phyloP scores from a whole-genome alignment of 2,888 invertebrate species.

The Corbicula japonica region DNA sequence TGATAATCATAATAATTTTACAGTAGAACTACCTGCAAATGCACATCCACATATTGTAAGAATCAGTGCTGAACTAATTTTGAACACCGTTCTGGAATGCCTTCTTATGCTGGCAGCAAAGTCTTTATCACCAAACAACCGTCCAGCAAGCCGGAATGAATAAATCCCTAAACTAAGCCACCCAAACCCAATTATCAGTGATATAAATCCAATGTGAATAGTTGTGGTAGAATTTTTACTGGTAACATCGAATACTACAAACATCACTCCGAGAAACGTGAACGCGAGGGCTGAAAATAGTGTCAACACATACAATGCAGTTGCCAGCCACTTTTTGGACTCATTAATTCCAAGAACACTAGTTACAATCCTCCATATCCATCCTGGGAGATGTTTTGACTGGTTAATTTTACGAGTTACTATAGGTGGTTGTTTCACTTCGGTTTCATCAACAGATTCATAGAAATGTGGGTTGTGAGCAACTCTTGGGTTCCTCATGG shows the following conservation, averaged over 20 bases:
- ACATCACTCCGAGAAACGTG: slow-evolving; percentile 81
- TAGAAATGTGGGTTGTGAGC: slow-evolving; percentile 48
- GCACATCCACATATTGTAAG: slow-evolving; percentile 78
- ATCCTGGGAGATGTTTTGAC: slow-evolving; percentile 83
- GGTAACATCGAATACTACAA: slow-evolving; percentile 83
- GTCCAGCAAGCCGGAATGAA: slow-evolving; percentile 85
- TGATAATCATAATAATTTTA: too few species aligned
- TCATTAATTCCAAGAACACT: slow-evolving; percentile 81
- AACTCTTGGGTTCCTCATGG: slow-evolving; percentile 23
- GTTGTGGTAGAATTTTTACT: slow-evolving; percentile 83
- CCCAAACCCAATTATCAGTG: slow-evolving; percentile 83
- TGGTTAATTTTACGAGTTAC: slow-evolving; percentile 62
- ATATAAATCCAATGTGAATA: slow-evolving; percentile 83
- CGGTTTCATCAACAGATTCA: slow-evolving; percentile 47
- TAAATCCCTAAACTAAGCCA: slow-evolving; percentile 87
- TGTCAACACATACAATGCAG: slow-evolving; percentile 72
- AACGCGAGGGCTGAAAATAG: slow-evolving; percentile 78
- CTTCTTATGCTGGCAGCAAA: slow-evolving; percentile 86
- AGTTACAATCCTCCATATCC: slow-evolving; percentile 84
- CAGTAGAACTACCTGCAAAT: slow-evolving; percentile 74
- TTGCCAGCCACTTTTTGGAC: slow-evolving; percentile 72
- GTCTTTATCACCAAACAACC: slow-evolving; percentile 84
- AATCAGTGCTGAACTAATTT: slow-evolving; percentile 84
- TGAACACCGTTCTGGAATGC: slow-evolving; percentile 86
- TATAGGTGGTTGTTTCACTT: neutral